A percentile compares a stretch with the other conserved stretches of the same genome.
phyloP scores from a whole-genome alignment of 2,888 invertebrate genomes.

The Drosophila histrio region DNA sequence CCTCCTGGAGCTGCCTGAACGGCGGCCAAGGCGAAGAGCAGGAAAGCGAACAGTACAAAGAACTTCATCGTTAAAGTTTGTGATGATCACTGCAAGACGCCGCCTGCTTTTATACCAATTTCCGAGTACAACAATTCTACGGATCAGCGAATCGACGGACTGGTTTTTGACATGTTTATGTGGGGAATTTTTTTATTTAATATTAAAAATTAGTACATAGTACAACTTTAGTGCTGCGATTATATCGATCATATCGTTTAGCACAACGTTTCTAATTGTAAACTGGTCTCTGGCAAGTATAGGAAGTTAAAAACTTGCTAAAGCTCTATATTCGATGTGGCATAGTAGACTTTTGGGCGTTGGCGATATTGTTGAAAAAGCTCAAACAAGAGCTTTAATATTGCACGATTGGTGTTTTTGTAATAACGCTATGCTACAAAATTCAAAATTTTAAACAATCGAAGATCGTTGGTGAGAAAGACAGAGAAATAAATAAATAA shows the following conservation, averaged over 20 bases:
- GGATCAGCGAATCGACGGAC: constrained; percentile 7
- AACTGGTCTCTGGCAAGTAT: constrained; percentile 7
- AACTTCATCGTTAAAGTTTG: constrained; percentile 58
- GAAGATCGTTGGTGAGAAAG: background rate
- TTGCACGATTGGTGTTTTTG: background rate
- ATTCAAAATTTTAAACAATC: background rate
- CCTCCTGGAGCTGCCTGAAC: constrained; percentile 41
- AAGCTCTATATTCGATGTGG: background rate
- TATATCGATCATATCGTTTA: constrained; percentile 14
- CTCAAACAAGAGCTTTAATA: background rate
- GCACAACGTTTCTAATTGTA: constrained; percentile 27
- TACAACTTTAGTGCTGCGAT: background rate
- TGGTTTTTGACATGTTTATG: constrained; percentile 35
- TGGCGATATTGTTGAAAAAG: constrained; percentile 15
- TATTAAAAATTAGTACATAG: constrained; percentile 1
- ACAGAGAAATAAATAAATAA: too few relatives aligned
- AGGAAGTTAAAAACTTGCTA: background rate
- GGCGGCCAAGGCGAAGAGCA: constrained; percentile 54
- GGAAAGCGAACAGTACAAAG: constrained; percentile 55
- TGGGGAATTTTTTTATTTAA: background rate
- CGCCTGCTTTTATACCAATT: constrained; percentile 36
- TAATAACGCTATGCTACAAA: background rate
- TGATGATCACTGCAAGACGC: constrained; percentile 37
- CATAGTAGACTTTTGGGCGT: constrained; percentile 26
- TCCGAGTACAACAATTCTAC: background rate